phyloP scores from a whole-genome alignment of 2,888 invertebrate genomes.

The Thymelicus sylvestris region DNA sequence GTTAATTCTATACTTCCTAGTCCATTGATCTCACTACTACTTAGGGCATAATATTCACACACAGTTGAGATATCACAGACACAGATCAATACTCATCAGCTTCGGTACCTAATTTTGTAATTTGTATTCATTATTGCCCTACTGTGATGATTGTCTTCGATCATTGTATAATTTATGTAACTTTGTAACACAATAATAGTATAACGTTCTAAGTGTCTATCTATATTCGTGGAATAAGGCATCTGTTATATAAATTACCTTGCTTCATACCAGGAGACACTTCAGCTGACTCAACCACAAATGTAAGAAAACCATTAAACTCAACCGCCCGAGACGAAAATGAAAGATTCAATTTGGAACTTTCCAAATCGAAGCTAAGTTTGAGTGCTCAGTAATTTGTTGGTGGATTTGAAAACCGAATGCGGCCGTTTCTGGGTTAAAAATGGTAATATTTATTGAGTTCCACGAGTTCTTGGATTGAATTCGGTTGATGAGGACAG shows the following conservation, averaged over 20 bases:
- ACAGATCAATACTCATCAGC: too few relatives aligned
- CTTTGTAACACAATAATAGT: too few relatives aligned
- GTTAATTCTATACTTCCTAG: too few relatives aligned
- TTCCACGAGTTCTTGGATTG: constrained; percentile 32
- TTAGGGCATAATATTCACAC: too few relatives aligned
- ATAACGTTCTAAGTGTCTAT: neutral
- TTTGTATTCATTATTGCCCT: too few relatives aligned
- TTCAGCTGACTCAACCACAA: constrained; percentile 30
- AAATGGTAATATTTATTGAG: constrained; percentile 43
- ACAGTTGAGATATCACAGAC: too few relatives aligned
- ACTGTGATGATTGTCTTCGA: too few relatives aligned
- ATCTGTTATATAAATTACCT: constrained; percentile 12
- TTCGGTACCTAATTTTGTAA: too few relatives aligned
- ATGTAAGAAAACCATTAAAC: constrained; percentile 38
- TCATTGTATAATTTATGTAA: too few relatives aligned
- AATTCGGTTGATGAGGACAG: constrained; percentile 24
- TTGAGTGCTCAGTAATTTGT: constrained; percentile 48
- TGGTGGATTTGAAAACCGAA: constrained; percentile 47
- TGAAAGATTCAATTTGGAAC: constrained; percentile 52
- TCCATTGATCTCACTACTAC: too few relatives aligned
- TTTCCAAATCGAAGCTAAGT: constrained; percentile 49
- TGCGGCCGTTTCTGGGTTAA: constrained; percentile 43
- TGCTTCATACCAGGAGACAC: constrained; percentile 1
- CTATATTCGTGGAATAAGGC: neutral
- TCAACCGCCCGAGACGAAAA: constrained; percentile 38